Evolutionary conservation across 2,797 vertebrate species (phyloP).

Genomic region (Apogon talboti): DNA sequence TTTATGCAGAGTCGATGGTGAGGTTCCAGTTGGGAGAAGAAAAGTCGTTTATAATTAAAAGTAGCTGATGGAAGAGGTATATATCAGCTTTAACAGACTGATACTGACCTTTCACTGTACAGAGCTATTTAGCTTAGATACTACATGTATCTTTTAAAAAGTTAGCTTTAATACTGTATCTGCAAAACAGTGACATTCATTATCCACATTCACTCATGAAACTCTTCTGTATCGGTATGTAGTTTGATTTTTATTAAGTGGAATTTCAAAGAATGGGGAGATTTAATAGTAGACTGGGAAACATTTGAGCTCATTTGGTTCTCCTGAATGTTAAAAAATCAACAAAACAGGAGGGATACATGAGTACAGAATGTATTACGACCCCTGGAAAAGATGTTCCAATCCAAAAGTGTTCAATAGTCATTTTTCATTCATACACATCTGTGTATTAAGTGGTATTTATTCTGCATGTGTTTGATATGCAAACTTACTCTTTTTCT

Average conservation of each 20-base stretch:
- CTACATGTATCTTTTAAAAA: conserved; percentile 30
- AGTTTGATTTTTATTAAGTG: conserved; percentile 30
- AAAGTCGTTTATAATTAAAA: conserved; percentile 16
- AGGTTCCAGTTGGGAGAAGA: conserved; percentile 22
- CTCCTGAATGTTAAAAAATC: conserved; percentile 1
- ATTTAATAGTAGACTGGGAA: conserved; percentile 32
- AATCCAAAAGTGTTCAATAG: neutral
- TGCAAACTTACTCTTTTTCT: conserved; percentile 17
- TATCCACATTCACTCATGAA: conserved; percentile 39
- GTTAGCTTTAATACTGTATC: conserved; percentile 40
- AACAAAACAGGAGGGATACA: conserved; percentile 3
- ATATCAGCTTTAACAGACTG: conserved; percentile 39
- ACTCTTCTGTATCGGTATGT: conserved; percentile 19
- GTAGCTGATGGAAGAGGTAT: conserved; percentile 31
- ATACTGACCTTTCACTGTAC: conserved; percentile 23
- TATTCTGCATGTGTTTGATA: conserved; percentile 21
- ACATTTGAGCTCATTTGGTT: conserved; percentile 21
- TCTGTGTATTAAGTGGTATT: conserved; percentile 5
- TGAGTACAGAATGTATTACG: conserved; percentile 6
- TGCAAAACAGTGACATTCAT: conserved; percentile 46
- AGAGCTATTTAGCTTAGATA: conserved; percentile 45
- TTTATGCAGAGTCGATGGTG: conserved; percentile 14
- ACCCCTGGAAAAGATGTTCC: conserved; percentile 20
- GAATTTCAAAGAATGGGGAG: conserved; percentile 43
- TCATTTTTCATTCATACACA: neutral